A percentile compares a stretch with the other conserved stretches of the same genome.
phyloP scores from a whole-genome alignment of 2,888 invertebrate genomes.

The Subacronicta megacephala region DNA sequence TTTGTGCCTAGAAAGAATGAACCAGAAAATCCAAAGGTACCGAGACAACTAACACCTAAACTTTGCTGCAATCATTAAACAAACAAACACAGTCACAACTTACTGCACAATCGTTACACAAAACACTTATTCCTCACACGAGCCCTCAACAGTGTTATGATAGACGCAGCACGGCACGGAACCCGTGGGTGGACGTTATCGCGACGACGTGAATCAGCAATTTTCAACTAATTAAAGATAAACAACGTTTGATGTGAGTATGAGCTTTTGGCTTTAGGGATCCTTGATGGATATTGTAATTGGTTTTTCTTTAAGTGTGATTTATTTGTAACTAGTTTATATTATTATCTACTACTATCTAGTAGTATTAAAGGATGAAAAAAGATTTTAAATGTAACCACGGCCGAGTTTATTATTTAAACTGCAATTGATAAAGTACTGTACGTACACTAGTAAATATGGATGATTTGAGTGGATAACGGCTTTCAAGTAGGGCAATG shows the following conservation, averaged over 20 bases:
- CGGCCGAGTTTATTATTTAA: too few relatives aligned
- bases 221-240: constrained; percentile 81
- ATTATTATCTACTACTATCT: too few relatives aligned
- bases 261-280: constrained; percentile 47
- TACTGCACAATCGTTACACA: constrained; percentile 18
- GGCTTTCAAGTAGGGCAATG: too few relatives aligned
- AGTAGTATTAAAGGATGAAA: too few relatives aligned
- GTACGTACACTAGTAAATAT: too few relatives aligned
- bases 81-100: constrained; percentile 25
- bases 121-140: constrained; percentile 48
- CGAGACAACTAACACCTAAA: neutral
- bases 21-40: too few relatives aligned
- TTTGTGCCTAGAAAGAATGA: too few relatives aligned
- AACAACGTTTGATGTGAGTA: constrained; percentile 76
- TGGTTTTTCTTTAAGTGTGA: neutral
- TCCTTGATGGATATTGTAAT: constrained; percentile 10
- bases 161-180: constrained; percentile 55
- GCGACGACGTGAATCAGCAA: constrained; percentile 76
- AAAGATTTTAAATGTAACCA: too few relatives aligned
- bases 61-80: neutral
- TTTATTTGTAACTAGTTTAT: too few relatives aligned
- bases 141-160: constrained; percentile 66
- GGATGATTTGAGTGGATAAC: too few relatives aligned
- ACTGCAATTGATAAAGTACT: too few relatives aligned
- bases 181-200: constrained; percentile 64